phyloP scores from a whole-genome alignment of 2,113 vertebrate genomes.

The Megaleporinus macrocephalus region DNA sequence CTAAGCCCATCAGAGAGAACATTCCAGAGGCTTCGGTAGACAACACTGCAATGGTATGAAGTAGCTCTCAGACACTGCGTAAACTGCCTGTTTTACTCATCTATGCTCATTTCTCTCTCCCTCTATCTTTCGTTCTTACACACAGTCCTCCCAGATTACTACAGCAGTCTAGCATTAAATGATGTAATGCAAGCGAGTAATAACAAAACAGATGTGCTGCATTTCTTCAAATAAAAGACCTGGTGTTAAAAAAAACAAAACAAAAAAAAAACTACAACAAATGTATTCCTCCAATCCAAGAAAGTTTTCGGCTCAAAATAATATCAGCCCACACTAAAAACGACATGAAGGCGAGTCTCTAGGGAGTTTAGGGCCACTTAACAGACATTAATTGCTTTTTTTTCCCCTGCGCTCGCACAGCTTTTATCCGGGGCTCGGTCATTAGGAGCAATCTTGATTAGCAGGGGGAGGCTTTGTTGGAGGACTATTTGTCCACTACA shows the following conservation, averaged over 20 bases:
- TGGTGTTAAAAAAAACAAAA: neutral
- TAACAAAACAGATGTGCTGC: constrained; percentile 42
- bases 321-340: constrained; percentile 34
- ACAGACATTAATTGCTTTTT: constrained; percentile 27
- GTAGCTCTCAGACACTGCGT: constrained; percentile 20
- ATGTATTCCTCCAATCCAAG: constrained; percentile 35
- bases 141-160: constrained; percentile 25
- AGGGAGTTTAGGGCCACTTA: constrained; percentile 22
- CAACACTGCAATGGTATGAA: constrained; percentile 28
- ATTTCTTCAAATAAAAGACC: constrained; percentile 16
- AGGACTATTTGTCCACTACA: constrained; percentile 49
- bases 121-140: constrained; percentile 12
- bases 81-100: constrained; percentile 34
- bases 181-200: constrained; percentile 38
- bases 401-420: constrained; percentile 14
- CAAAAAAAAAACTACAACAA: neutral
- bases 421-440: constrained; percentile 37
- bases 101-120: constrained; percentile 16
- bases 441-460: constrained; percentile 54
- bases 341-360: constrained; percentile 6
- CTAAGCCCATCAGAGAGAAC: constrained; percentile 56
- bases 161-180: constrained; percentile 41
- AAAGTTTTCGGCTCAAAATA: constrained; percentile 29
- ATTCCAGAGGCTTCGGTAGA: constrained; percentile 61
- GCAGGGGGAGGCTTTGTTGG: constrained; percentile 40